phyloP scores from a whole-genome alignment of 1,140 invertebrate genomes.

The Penaeus vannamei region DNA sequence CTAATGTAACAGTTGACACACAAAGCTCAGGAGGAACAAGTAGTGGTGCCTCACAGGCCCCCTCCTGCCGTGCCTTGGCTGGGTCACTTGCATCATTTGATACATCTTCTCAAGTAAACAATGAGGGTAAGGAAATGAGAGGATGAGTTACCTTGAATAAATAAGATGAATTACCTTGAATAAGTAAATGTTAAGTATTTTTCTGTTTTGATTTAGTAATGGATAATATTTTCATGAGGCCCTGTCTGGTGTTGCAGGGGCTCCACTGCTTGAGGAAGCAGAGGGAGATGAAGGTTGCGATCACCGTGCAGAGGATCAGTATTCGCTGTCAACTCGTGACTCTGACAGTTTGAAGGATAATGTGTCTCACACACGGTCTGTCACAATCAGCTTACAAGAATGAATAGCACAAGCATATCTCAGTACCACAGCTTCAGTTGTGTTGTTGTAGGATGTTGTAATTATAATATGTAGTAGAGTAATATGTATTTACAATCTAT shows the following conservation, averaged over 20 bases:
- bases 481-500: too few species aligned
- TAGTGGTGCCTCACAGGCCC: conserved; percentile 71
- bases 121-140: conserved; percentile 72
- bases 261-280: conserved; percentile 58
- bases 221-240: too few species aligned
- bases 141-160: not conserved
- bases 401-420: conserved; percentile 1
- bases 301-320: conserved; percentile 22
- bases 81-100: conserved; percentile 75
- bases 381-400: conserved; percentile 41
- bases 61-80: conserved; percentile 73
- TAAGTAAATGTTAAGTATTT: too few species aligned
- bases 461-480: not conserved
- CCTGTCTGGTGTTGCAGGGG: conserved; percentile 20
- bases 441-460: conserved; percentile 20
- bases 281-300: conserved; percentile 46
- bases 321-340: conserved; percentile 29
- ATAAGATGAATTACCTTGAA: not conserved
- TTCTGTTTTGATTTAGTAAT: too few species aligned
- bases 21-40: conserved; percentile 72
- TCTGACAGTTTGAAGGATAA: conserved; percentile 46
- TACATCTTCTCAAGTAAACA: conserved; percentile 73
- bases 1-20: conserved; percentile 73
- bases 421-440: conserved; percentile 6
- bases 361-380: conserved; percentile 42